A percentile compares a stretch with the other conserved stretches of the same genome.
These are phyloP conservation scores for Tipula unca DNA, from an alignment of 2,888 invertebrate species.

Conservation along the genomic window DNA sequence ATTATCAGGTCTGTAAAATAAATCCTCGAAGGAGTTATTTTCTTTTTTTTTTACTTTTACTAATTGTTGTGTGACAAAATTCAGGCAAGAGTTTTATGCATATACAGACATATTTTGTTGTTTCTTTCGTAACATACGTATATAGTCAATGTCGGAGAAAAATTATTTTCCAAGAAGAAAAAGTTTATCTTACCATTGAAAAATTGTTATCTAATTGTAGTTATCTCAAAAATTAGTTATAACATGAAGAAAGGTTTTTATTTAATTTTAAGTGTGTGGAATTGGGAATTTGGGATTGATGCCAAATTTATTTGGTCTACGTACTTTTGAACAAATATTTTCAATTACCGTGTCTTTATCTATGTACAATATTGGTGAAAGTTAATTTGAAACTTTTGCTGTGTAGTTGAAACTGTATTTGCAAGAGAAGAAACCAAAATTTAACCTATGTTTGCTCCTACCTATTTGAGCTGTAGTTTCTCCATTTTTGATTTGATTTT, in stretches of 20 bases:
- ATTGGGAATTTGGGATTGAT: not conserved
- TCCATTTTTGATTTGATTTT: no score
- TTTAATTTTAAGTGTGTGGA: not conserved
- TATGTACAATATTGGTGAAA: not conserved
- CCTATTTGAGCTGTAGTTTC: no score
- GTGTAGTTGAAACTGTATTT: not conserved
- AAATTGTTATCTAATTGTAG: not conserved
- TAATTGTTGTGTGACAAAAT: not conserved
- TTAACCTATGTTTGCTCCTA: not conserved
- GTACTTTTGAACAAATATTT: not conserved
- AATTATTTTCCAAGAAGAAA: not conserved
- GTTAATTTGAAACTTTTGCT: not conserved
- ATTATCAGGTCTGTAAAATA: not conserved
- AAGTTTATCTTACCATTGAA: not conserved
- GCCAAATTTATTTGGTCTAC: not conserved
- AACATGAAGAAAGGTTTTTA: not conserved
- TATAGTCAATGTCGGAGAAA: not conserved
- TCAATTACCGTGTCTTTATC: not conserved
- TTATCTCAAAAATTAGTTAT: not conserved
- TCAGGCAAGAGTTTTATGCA: not conserved
- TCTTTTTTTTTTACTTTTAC: not conserved
- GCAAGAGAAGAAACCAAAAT: not conserved
- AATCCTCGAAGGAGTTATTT: not conserved
- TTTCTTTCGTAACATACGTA: no score
- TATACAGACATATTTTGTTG: not conserved